Base-by-base conservation (phyloP, 2,888 invertebrate species). In the Rhamphomyia laevipes region DNA sequence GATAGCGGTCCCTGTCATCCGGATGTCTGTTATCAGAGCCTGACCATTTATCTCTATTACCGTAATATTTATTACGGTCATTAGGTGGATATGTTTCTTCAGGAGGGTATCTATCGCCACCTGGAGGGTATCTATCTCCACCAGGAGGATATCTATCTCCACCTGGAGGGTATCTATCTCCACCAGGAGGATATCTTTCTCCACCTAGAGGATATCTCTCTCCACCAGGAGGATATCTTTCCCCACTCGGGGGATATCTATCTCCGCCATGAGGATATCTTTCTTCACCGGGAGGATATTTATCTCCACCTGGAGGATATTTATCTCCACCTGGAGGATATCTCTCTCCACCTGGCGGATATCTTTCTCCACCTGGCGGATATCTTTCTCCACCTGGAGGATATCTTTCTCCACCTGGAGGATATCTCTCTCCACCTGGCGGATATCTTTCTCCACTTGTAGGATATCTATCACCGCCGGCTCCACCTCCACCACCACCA, bases 151-250 rank as follows among this genome's bases (percentile, higher is more conserved):
- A 74, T 33, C 72, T 64, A 27, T 51, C 48, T 48, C 70, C 71
- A 23, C 64, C 61, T 21, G 43, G 63, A 59, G 56, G 67, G 53
- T 63, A 62, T 54, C 62, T 58, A 13, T 55, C 70, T 44, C 71
- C 68, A 45, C 70, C 68, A 17, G 67, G 66, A 23, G 73, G 73
- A 58, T 71, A 71, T 51, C 70, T 60, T 55, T 69, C 56, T 1
- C 53, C 51, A 35, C 54, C 55, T 50, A 62, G 51, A 17, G 46
- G 49, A 42, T 71, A 65, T 50, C 68, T 73, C 47, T 70, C 49
- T 55, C 53, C 50, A 53, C 67, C 67, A n/a, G 46, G 47, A 55
- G 72, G 68, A 60, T 72, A 68, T 57, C 70, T 61, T 50, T 65
- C 49, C 54, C 53, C 51, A 54, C 67, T 67, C 13, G 45, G 47